Percentiles rank a stretch among this genome's conserved stretches.
phyloP scores from a whole-genome alignment of 37 sponge, comb jelly and placozoan species.

The Aphrocallistes beatrix region DNA sequence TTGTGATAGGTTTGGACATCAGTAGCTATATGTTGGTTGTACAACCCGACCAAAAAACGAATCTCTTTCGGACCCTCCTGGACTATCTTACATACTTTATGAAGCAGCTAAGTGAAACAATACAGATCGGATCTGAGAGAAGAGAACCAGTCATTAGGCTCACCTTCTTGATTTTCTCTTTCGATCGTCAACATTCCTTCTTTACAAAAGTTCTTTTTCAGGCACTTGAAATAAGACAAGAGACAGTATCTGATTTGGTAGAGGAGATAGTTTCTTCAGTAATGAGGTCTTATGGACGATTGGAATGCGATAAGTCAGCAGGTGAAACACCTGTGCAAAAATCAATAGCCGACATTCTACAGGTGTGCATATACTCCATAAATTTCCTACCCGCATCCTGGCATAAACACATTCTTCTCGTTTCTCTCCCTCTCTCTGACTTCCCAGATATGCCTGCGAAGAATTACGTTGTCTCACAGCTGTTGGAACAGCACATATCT shows the following conservation, averaged over 20 bases:
- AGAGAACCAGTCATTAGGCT: background rate
- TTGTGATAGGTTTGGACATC: background rate
- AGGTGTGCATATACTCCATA: background rate
- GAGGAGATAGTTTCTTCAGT: background rate
- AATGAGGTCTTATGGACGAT: background rate
- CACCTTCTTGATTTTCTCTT: conserved; percentile 4
- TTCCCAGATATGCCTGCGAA: conserved; percentile 9
- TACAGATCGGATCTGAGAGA: background rate
- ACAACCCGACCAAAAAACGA: background rate
- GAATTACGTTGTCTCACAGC: background rate
- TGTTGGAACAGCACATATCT: background rate
- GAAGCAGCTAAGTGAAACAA: background rate
- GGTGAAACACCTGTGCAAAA: background rate
- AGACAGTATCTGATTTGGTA: background rate
- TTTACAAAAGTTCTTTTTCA: background rate
- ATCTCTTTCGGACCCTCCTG: background rate
- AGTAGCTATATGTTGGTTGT: background rate
- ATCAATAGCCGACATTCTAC: background rate
- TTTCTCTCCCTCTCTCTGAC: background rate
- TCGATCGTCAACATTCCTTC: background rate
- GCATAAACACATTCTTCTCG: background rate
- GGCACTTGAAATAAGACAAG: background rate
- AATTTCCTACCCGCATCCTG: background rate
- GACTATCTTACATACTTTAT: background rate
- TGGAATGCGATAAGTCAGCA: background rate